Evolutionary conservation across 2,113 vertebrate species (phyloP).

Genomic region (Puntigrus tetrazona): DNA sequence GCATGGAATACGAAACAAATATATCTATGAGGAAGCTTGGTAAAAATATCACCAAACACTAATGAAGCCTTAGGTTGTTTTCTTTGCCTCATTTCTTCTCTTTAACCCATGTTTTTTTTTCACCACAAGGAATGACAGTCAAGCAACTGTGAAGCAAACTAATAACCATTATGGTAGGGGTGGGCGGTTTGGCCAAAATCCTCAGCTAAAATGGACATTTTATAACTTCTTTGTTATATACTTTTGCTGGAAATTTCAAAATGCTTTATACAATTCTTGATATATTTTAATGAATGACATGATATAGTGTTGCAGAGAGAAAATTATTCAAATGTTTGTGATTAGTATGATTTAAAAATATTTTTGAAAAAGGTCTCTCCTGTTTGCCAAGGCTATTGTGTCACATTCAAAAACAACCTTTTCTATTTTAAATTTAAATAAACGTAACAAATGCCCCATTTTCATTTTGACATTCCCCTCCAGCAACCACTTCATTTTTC

Average conservation of each 20-base stretch:
- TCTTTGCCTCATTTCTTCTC: not conserved
- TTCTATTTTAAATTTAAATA: not conserved
- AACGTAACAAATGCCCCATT: not conserved
- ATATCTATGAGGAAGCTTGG: conserved; percentile 1
- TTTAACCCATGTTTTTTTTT: not conserved
- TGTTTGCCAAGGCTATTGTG: no score
- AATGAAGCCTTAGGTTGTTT: conserved; percentile 4
- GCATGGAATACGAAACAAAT: conserved; percentile 1
- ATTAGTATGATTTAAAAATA: no score
- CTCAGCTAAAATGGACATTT: not conserved
- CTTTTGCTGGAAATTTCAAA: not conserved
- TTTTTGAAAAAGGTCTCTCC: no score
- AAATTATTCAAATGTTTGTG: not conserved
- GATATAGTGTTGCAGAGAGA: not conserved
- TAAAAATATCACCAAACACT: not conserved
- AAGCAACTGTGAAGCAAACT: not conserved
- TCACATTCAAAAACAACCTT: no score
- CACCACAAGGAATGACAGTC: not conserved
- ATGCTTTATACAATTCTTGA: not conserved
- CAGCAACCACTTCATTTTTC: not conserved
- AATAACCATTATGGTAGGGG: not conserved
- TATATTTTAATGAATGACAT: not conserved
- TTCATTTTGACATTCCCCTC: not conserved
- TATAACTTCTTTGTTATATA: not conserved
- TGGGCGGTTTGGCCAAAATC: not conserved